Evolutionary conservation across 2,888 invertebrate species (phyloP).

Genomic region (Lasioglossum villosulum): DNA sequence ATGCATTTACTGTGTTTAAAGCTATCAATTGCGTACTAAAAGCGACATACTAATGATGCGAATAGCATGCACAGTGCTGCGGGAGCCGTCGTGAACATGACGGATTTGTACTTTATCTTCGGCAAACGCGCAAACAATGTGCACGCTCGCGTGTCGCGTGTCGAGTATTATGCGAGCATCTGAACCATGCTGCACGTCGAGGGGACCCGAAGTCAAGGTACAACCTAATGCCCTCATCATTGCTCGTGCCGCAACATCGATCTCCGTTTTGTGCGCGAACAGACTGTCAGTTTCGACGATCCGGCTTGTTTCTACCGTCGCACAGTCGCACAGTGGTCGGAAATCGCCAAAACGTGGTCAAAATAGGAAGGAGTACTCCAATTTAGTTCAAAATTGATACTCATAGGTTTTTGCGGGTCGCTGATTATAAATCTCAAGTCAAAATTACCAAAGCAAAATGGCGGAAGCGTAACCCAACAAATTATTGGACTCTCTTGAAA

Average conservation of each 20-base stretch:
- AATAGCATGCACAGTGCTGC: not conserved
- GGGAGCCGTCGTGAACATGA: not conserved
- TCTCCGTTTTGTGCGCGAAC: slow-evolving; percentile 10
- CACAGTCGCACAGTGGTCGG: no score
- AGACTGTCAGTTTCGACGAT: not conserved
- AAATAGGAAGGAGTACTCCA: no score
- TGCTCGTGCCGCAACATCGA: slow-evolving; percentile 18
- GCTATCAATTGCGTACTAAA: not conserved
- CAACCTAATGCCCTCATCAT: slow-evolving; percentile 38
- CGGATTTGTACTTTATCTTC: slow-evolving; percentile 32
- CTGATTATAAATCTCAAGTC: no score
- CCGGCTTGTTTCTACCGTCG: not conserved
- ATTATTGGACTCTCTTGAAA: no score
- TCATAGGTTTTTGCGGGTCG: no score
- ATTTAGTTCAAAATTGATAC: no score
- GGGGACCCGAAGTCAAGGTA: slow-evolving; percentile 15
- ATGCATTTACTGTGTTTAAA: not conserved
- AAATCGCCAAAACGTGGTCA: no score
- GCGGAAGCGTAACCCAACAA: no score
- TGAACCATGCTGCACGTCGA: slow-evolving; percentile 19
- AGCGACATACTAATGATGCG: not conserved
- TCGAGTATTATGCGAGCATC: slow-evolving; percentile 47
- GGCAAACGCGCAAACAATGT: slow-evolving; percentile 46
- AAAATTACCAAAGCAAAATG: no score
- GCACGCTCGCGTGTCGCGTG: slow-evolving; percentile 48